These are phyloP conservation scores for Nasonia vitripennis DNA, from an alignment of 1,140 invertebrate genomes.

Conservation along the genomic window DNA sequence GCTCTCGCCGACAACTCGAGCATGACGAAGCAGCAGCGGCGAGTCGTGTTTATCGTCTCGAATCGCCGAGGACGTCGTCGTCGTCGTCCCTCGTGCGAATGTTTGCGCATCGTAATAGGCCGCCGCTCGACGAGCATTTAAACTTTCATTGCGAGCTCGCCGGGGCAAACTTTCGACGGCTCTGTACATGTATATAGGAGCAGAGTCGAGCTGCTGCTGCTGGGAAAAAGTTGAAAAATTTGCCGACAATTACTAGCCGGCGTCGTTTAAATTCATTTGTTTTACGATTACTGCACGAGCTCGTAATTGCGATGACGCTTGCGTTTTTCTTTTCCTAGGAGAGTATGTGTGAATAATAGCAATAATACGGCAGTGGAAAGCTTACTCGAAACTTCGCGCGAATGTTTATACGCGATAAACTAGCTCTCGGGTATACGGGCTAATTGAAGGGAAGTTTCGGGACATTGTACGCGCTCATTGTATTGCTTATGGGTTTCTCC, in stretches of 20 bases:
- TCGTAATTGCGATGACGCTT: neutral
- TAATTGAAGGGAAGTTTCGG: conserved; percentile 38
- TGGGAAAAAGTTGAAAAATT: neutral
- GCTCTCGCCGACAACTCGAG: neutral
- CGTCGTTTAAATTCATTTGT: neutral
- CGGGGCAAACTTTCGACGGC: neutral
- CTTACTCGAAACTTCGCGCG: neutral
- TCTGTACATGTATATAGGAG: neutral
- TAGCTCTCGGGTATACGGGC: neutral
- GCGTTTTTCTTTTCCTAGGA: too few relatives aligned
- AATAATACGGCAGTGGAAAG: neutral
- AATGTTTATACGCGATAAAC: neutral
- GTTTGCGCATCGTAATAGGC: conserved; percentile 42
- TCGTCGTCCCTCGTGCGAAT: conserved; percentile 3
- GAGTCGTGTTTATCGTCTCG: neutral
- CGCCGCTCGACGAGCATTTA: conserved; percentile 14
- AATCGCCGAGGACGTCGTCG: neutral
- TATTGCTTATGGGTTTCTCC: neutral
- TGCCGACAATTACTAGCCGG: neutral
- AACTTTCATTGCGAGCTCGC: conserved; percentile 33
- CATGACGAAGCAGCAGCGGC: neutral
- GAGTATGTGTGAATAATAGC: neutral
- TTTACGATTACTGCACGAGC: neutral
- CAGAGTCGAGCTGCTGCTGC: neutral
- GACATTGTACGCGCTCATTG: neutral